Percentiles rank a stretch among this genome's conserved stretches.
phyloP scores from a whole-genome alignment of 2,113 vertebrate species.

The Leucosticte australis region DNA sequence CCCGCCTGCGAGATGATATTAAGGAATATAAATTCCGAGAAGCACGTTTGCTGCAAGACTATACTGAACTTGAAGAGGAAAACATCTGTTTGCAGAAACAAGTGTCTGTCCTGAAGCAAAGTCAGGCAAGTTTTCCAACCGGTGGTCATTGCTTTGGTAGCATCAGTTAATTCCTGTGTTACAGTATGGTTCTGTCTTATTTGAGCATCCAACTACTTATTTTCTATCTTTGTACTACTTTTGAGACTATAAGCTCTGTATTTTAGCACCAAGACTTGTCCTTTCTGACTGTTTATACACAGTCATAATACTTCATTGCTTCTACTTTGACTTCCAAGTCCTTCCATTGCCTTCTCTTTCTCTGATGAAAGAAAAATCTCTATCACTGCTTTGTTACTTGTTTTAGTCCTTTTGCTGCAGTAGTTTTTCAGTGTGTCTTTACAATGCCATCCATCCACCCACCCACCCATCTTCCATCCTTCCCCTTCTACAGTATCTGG shows the following conservation, averaged over 20 bases:
- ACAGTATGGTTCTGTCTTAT: neutral
- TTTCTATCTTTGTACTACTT: neutral
- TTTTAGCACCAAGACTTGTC: neutral
- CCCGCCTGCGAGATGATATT: conserved; percentile 92
- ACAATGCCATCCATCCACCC: neutral
- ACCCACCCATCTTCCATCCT: neutral
- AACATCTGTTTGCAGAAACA: conserved; percentile 98
- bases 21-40: conserved; percentile 96
- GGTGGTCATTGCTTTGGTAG: neutral
- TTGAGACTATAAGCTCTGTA: neutral
- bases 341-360: neutral
- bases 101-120: conserved; percentile 93
- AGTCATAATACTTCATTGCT: neutral
- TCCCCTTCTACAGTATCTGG: neutral
- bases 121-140: conserved; percentile 80
- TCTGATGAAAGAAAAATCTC: neutral
- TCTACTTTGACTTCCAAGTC: neutral
- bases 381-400: neutral
- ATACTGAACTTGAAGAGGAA: conserved; percentile 95
- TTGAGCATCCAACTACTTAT: neutral
- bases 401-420: neutral
- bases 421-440: neutral
- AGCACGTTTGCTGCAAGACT: conserved; percentile 92
- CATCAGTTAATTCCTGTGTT: neutral
- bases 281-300: neutral